A percentile compares a stretch with the other conserved stretches of the same genome.
Evolutionary conservation across 2,113 vertebrate genomes (phyloP).

Genomic region (Chrysemys picta): DNA sequence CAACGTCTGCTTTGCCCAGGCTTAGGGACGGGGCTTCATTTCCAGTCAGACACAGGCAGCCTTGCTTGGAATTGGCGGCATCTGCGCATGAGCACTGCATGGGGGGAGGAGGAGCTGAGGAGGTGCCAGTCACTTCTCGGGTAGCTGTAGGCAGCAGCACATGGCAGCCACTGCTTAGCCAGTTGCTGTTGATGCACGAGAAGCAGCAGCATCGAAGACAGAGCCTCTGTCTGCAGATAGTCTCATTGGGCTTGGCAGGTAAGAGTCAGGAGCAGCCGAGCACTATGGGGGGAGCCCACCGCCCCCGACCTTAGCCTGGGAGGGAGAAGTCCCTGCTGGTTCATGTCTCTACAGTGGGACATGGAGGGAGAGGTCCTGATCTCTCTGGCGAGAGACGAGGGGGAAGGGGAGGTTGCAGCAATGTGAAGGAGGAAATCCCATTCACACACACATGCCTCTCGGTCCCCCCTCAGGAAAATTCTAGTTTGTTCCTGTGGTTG

Average conservation of each 20-base stretch:
- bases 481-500: background rate
- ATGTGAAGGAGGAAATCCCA: background rate
- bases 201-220: background rate
- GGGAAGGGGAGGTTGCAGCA: background rate
- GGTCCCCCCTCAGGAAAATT: fast-evolving
- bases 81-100: background rate
- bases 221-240: background rate
- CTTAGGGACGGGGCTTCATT: background rate
- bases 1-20: background rate
- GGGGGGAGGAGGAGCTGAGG: background rate
- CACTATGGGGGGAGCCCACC: background rate
- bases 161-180: background rate
- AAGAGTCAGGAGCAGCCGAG: too few relatives aligned
- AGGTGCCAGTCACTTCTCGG: background rate
- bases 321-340: background rate
- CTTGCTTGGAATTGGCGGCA: background rate
- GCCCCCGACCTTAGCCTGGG: too few relatives aligned
- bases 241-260: too few relatives aligned
- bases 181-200: background rate
- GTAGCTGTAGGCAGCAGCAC: background rate
- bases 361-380: background rate
- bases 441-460: background rate
- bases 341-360: background rate
- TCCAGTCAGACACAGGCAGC: background rate
- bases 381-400: background rate